Conservation (phyloP, 2,888 invertebrate species). For the Morpho achilles region DNA sequence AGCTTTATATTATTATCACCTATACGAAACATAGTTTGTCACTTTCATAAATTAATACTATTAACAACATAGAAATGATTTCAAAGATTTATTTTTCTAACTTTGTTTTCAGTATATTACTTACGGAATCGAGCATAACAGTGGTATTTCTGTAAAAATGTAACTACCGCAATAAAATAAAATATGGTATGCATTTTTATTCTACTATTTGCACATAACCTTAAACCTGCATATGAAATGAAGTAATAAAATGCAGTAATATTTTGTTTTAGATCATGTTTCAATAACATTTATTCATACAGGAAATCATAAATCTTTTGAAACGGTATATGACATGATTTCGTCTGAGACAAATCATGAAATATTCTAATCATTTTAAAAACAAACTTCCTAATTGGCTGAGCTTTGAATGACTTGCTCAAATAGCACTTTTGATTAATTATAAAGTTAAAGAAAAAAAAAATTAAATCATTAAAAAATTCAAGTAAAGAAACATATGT, state of each 20-base stretch:
- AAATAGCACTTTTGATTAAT: too few species aligned
- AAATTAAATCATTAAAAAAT: too few species aligned
- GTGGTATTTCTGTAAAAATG: slow-evolving; percentile 4
- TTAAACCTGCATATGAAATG: slow-evolving; percentile 4
- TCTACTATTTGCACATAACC: slow-evolving; percentile 1
- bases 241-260: slow-evolving; percentile 11
- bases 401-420: too few species aligned
- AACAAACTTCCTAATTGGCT: too few species aligned
- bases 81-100: too few species aligned
- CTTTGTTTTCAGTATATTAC: not conserved
- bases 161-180: slow-evolving; percentile 4
- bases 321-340: slow-evolving; percentile 1
- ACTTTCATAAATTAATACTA: too few species aligned
- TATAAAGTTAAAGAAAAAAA: too few species aligned
- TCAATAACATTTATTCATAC: slow-evolving; percentile 6
- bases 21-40: not conserved
- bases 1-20: slow-evolving; percentile 14
- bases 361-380: too few species aligned
- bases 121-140: slow-evolving; percentile 3
- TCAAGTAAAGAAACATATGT: too few species aligned
- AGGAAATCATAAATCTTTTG: slow-evolving; percentile 17
- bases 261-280: slow-evolving; percentile 9
- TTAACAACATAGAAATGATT: too few species aligned
- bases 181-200: slow-evolving; percentile 12
- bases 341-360: slow-evolving; percentile 1